Conservation (phyloP, 2,797 vertebrate genomes). For the Brachyrhaphis roseni region DNA sequence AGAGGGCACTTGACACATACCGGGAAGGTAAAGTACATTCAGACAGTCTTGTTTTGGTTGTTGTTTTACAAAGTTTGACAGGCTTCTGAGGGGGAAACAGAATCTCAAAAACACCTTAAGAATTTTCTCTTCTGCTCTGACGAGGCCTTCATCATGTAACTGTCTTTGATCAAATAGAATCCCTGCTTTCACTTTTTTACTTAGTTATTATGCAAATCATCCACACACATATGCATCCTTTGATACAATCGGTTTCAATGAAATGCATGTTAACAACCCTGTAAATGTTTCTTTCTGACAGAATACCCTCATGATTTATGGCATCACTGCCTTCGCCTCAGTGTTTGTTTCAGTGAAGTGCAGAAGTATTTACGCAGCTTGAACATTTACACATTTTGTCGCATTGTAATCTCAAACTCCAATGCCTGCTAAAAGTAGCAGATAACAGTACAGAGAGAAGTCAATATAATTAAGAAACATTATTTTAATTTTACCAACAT, state of each 20-base stretch:
- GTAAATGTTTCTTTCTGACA: not conserved
- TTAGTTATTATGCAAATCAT: not conserved
- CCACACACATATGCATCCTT: not conserved
- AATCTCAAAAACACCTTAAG: slow-evolving; percentile 28
- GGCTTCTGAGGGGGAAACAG: slow-evolving; percentile 16
- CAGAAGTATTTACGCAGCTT: not conserved
- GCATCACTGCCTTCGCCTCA: not conserved
- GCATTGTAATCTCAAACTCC: not conserved
- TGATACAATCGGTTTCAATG: not conserved
- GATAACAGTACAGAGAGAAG: not conserved
- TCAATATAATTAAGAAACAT: not conserved
- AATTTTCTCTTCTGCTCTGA: slow-evolving; percentile 8
- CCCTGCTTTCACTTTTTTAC: not conserved
- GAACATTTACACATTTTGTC: not conserved
- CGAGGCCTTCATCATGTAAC: not conserved
- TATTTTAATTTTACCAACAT: not conserved
- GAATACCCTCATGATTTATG: not conserved
- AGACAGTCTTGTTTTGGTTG: slow-evolving; percentile 3
- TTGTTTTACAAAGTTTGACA: slow-evolving; percentile 3
- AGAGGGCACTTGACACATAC: slow-evolving; percentile 29
- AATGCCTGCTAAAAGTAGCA: not conserved
- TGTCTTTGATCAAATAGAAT: slow-evolving; percentile 5
- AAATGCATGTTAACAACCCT: not conserved
- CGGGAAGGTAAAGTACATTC: slow-evolving; percentile 25
- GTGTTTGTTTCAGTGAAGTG: not conserved